These are phyloP conservation scores for Gambelia wislizenii DNA, from an alignment of 2,797 vertebrate genomes.

Conservation along the genomic window DNA sequence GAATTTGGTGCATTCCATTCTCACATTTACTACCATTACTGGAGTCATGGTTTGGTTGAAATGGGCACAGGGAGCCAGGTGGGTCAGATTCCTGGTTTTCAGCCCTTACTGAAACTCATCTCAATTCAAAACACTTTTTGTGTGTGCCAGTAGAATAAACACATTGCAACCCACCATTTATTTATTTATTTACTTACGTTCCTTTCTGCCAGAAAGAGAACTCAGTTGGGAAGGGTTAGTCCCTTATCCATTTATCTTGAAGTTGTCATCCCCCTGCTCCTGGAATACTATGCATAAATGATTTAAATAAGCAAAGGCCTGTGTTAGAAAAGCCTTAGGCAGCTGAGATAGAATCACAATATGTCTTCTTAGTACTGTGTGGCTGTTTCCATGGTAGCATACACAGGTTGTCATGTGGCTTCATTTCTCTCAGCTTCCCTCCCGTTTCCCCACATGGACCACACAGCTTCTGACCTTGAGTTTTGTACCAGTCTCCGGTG, in stretches of 20 bases:
- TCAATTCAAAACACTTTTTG: background rate
- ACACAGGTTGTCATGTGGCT: background rate
- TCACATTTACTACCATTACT: background rate
- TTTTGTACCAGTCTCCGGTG: background rate
- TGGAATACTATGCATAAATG: background rate
- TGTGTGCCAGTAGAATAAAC: background rate
- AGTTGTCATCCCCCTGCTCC: background rate
- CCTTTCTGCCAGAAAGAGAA: no score
- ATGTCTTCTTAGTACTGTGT: background rate
- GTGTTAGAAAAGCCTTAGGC: background rate
- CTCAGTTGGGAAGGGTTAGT: background rate
- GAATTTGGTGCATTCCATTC: background rate
- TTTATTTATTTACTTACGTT: no score
- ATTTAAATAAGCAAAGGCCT: rapidly evolving
- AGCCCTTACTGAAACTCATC: background rate
- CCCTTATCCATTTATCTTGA: background rate
- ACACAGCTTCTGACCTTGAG: background rate
- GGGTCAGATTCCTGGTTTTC: background rate
- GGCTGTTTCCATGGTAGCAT: rapidly evolving
- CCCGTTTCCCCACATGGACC: background rate
- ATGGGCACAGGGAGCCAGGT: no score
- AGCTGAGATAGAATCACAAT: background rate
- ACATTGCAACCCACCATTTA: background rate
- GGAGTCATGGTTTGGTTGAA: background rate
- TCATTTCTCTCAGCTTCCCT: background rate